These are phyloP conservation scores for Oryzias celebensis DNA, from an alignment of 2,113 vertebrate species.

Conservation along the genomic window DNA sequence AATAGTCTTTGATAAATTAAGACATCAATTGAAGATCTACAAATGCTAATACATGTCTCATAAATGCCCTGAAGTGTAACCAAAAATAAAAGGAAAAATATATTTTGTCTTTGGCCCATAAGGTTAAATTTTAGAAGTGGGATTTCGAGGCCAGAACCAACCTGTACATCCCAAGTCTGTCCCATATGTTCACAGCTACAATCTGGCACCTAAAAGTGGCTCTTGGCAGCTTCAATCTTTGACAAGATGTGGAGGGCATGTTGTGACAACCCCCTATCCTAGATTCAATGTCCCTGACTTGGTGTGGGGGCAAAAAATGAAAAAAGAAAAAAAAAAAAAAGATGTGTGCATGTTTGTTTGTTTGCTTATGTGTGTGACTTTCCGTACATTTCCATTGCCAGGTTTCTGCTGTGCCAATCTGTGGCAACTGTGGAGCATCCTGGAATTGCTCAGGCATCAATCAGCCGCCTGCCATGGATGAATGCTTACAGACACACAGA, in stretches of 20 bases:
- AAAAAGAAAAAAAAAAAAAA: slow-evolving; percentile 7
- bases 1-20: too few species aligned
- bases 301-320: slow-evolving; percentile 1
- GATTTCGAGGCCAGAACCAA: slow-evolving; percentile 17
- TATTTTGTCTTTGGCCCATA: not conserved
- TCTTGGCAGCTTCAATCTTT: slow-evolving; percentile 45
- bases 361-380: slow-evolving; percentile 21
- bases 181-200: slow-evolving; percentile 48
- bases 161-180: slow-evolving; percentile 19
- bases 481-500: slow-evolving; percentile 38
- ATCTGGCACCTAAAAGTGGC: slow-evolving; percentile 40
- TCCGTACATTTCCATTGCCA: slow-evolving; percentile 39
- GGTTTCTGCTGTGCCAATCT: slow-evolving; percentile 68
- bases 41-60: too few species aligned
- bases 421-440: slow-evolving; percentile 62
- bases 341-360: not conserved
- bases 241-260: slow-evolving; percentile 58
- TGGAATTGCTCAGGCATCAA: slow-evolving; percentile 64
- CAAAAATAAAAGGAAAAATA: too few species aligned
- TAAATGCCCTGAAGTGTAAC: too few species aligned
- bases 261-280: slow-evolving; percentile 46
- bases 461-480: slow-evolving; percentile 58
- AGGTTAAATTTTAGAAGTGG: not conserved
- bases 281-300: slow-evolving; percentile 41
- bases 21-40: too few species aligned